These are phyloP conservation scores for Mormyrus hasselquistii DNA, from an alignment of 2,797 vertebrate genomes.

Conservation along the genomic window DNA sequence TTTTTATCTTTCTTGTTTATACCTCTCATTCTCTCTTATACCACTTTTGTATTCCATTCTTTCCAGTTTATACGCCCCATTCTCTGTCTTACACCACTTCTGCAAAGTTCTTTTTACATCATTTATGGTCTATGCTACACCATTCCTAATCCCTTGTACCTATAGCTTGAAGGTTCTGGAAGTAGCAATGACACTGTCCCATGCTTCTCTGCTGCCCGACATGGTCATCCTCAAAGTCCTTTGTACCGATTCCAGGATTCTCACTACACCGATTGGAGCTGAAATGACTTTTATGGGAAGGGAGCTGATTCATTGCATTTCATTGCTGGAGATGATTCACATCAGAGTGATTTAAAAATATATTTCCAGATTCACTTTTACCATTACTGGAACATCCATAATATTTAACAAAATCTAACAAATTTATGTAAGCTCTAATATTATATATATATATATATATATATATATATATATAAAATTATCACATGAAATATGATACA, in stretches of 20 bases:
- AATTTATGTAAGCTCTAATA: background rate
- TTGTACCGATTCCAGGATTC: background rate
- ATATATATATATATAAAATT: background rate
- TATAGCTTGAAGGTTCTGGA: background rate
- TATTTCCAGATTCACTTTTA: background rate
- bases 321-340: background rate
- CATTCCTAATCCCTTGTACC: background rate
- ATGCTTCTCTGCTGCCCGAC: background rate
- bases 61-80: background rate
- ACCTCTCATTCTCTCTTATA: background rate
- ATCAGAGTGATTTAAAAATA: background rate
- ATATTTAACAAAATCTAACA: background rate
- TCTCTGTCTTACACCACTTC: background rate
- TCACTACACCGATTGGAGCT: background rate
- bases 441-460: background rate
- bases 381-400: background rate
- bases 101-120: background rate
- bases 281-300: background rate
- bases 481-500: background rate
- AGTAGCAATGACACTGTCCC: background rate
- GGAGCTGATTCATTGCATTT: constrained; percentile 1
- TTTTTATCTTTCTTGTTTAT: background rate
- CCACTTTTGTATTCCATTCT: background rate
- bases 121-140: background rate
- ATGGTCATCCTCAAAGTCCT: background rate